phyloP scores from a whole-genome alignment of 2,113 vertebrate species.

The Meles meles region DNA sequence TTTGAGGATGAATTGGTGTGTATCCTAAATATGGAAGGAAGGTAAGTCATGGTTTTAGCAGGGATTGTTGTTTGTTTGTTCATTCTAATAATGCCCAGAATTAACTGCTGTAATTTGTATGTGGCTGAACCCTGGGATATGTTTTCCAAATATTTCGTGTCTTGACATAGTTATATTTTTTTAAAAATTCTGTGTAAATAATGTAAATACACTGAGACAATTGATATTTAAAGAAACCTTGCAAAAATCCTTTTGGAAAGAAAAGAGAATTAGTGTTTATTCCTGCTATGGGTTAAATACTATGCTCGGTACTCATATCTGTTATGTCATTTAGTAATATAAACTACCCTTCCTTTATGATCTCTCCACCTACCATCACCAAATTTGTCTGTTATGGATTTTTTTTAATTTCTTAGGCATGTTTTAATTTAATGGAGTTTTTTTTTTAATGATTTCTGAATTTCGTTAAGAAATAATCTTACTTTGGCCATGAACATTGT shows the following conservation, averaged over 20 bases:
- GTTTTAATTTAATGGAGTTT: background rate
- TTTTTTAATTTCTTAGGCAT: background rate
- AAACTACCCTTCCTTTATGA: background rate
- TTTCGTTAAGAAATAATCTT: background rate
- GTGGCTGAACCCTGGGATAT: background rate
- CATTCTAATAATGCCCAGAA: background rate
- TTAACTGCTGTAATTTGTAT: background rate
- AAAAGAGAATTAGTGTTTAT: background rate
- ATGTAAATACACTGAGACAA: background rate
- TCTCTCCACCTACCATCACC: background rate
- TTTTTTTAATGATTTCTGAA: background rate
- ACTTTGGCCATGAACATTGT: background rate
- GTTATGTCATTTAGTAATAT: background rate
- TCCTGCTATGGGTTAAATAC: background rate
- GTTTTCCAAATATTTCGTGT: background rate
- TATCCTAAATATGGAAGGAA: conserved; percentile 93
- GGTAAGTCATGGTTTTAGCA: conserved; percentile 82
- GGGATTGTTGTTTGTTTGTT: background rate
- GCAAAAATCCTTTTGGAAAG: background rate
- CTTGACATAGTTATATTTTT: background rate
- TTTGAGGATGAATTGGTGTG: conserved; percentile 97
- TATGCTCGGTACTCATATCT: background rate
- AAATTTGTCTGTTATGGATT: background rate
- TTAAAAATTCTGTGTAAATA: background rate
- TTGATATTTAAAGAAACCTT: background rate